phyloP scores from a whole-genome alignment of 2,888 invertebrate species.

The Sinopyrophorus schimmeli region DNA sequence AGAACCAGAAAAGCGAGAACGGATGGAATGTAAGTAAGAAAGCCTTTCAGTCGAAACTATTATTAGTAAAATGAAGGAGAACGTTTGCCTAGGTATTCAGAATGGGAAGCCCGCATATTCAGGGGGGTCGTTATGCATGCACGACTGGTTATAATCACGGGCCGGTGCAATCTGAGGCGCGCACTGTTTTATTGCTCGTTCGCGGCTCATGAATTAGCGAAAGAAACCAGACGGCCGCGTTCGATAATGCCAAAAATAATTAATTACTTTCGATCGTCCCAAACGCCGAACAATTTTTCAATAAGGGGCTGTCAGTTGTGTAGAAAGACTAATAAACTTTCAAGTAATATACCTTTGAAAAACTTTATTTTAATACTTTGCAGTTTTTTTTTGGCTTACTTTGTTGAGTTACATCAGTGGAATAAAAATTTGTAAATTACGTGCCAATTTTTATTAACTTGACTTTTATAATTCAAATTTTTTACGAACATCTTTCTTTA shows the following conservation, averaged over 20 bases:
- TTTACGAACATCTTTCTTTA: too few species aligned
- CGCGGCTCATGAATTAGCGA: constrained; percentile 70
- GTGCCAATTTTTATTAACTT: too few species aligned
- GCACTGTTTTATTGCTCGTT: constrained; percentile 56
- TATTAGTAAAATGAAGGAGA: constrained; percentile 31
- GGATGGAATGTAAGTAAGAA: constrained; percentile 16
- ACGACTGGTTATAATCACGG: constrained; percentile 50
- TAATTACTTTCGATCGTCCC: constrained; percentile 71
- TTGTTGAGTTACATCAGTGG: too few species aligned
- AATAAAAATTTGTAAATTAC: too few species aligned
- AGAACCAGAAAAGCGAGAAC: constrained; percentile 6
- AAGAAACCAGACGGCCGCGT: constrained; percentile 65
- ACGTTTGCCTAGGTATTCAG: constrained; percentile 27
- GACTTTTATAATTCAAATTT: too few species aligned
- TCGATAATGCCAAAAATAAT: constrained; percentile 75
- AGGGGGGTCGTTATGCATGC: constrained; percentile 47
- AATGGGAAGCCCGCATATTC: constrained; percentile 34
- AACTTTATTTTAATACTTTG: too few species aligned
- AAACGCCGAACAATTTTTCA: constrained; percentile 66
- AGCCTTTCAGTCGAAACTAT: constrained; percentile 28
- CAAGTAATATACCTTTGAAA: constrained; percentile 38
- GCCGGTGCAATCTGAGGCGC: constrained; percentile 43
- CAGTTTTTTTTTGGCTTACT: too few species aligned
- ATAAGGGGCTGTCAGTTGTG: constrained; percentile 56
- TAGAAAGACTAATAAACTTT: constrained; percentile 51